These are phyloP conservation scores for Hymenopus coronatus DNA, from an alignment of 2,888 invertebrate species.

Conservation along the genomic window DNA sequence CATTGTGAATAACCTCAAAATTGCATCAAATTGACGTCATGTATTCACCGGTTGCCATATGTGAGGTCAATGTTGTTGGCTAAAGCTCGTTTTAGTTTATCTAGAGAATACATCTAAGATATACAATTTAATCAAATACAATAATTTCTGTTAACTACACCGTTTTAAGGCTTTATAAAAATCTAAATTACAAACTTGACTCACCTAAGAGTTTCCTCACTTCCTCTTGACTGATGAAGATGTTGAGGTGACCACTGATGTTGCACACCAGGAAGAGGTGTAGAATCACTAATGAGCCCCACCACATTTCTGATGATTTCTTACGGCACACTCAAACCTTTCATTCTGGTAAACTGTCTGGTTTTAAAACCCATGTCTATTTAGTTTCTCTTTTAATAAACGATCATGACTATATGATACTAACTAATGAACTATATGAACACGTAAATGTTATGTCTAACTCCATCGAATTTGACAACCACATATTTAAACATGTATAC, in stretches of 20 bases:
- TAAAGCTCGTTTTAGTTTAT: too few species aligned
- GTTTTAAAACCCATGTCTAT: not conserved
- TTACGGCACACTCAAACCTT: not conserved
- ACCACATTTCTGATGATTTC: not conserved
- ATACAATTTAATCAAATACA: too few species aligned
- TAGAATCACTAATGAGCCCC: not conserved
- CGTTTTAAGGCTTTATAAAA: too few species aligned
- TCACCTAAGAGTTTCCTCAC: constrained; percentile 77
- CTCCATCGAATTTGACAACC: not conserved
- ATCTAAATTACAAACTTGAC: not conserved
- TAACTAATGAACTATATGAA: not conserved
- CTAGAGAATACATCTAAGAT: too few species aligned
- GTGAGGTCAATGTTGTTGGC: too few species aligned
- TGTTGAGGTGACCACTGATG: constrained; percentile 63
- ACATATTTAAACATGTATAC: not conserved
- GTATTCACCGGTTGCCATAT: too few species aligned
- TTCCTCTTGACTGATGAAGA: constrained; percentile 77
- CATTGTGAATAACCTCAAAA: too few species aligned
- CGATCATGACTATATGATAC: not conserved
- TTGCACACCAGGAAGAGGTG: constrained; percentile 45
- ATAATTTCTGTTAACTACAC: too few species aligned
- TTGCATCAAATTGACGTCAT: too few species aligned
- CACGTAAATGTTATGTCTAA: too few species aligned
- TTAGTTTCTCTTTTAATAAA: not conserved
- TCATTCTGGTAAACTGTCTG: not conserved